Evolutionary conservation across 2,888 invertebrate genomes (phyloP).

Genomic region (Drosophila diplacantha): DNA sequence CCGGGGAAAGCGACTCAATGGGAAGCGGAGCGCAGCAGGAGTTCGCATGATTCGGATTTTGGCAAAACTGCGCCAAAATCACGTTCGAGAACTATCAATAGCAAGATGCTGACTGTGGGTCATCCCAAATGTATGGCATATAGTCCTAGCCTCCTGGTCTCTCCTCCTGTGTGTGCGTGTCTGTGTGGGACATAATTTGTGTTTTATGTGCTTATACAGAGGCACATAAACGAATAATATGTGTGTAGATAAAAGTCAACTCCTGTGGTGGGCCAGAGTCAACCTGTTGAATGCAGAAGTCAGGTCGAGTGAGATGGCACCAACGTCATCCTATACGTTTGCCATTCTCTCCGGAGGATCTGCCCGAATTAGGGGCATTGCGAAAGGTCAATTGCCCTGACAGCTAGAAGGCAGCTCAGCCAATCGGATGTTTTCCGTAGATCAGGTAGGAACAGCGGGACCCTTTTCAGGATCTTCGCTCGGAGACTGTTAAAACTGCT

Average conservation of each 20-base stretch:
- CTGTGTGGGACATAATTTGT: constrained; percentile 33
- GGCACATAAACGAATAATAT: constrained; percentile 20
- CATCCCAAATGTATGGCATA: constrained; percentile 20
- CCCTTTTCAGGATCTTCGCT: constrained; percentile 1
- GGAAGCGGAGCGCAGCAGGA: constrained; percentile 59
- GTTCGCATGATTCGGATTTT: constrained; percentile 46
- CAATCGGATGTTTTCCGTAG: constrained; percentile 40
- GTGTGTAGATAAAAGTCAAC: constrained; percentile 63
- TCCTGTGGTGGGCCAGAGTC: constrained; percentile 60
- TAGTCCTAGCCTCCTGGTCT: constrained; percentile 7
- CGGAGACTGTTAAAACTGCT: constrained; percentile 53
- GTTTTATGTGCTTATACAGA: constrained; percentile 32
- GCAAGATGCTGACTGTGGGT: constrained; percentile 39
- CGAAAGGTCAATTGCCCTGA: constrained; percentile 67
- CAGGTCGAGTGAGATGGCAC: constrained; percentile 28
- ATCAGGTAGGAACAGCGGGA: constrained; percentile 36
- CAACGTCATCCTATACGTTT: constrained; percentile 38
- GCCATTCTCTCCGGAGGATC: constrained; percentile 53
- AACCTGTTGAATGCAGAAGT: constrained; percentile 63
- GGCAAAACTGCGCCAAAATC: constrained; percentile 73
- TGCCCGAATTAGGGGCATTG: constrained; percentile 53
- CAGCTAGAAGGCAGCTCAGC: constrained; percentile 39
- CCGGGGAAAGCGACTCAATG: constrained; percentile 11
- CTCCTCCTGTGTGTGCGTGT: constrained; percentile 16
- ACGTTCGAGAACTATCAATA: constrained; percentile 74